Conservation (phyloP, 2,113 vertebrate genomes). For the Argyrosomus japonicus region DNA sequence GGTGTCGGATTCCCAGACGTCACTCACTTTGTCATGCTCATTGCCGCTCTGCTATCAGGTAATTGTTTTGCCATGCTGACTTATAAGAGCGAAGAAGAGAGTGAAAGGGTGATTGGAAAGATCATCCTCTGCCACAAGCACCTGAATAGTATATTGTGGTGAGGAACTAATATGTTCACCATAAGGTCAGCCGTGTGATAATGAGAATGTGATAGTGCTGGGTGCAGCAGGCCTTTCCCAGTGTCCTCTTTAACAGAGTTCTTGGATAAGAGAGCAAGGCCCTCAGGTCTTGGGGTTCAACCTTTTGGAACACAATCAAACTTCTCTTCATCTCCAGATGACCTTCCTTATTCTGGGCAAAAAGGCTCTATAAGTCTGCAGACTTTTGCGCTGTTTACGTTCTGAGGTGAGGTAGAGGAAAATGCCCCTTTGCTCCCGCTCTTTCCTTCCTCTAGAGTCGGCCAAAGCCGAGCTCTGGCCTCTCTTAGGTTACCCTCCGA, state of each 20-base stretch:
- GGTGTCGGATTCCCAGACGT: constrained; percentile 76
- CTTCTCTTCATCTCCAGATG: not conserved
- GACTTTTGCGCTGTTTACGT: constrained; percentile 63
- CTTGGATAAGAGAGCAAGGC: constrained; percentile 1
- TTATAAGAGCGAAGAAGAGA: constrained; percentile 24
- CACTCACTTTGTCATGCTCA: constrained; percentile 70
- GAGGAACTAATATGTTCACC: constrained; percentile 50
- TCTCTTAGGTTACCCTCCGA: constrained; percentile 71
- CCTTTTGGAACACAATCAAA: constrained; percentile 9
- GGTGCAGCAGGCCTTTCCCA: constrained; percentile 1
- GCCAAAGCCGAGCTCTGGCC: constrained; percentile 35
- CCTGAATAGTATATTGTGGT: constrained; percentile 23
- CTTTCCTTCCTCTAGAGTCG: constrained; percentile 42
- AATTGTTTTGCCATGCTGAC: constrained; percentile 74
- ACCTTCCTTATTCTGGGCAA: constrained; percentile 3
- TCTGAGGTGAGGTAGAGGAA: constrained; percentile 67
- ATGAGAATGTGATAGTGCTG: constrained; percentile 9
- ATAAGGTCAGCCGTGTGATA: constrained; percentile 38
- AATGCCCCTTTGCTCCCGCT: constrained; percentile 45
- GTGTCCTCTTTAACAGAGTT: constrained; percentile 27
- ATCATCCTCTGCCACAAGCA: constrained; percentile 37
- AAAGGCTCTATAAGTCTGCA: constrained; percentile 47
- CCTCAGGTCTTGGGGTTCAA: not conserved
- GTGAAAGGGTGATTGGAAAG: constrained; percentile 55
- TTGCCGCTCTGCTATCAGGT: constrained; percentile 60